These are phyloP conservation scores for Malurus elegans DNA, from an alignment of 2,113 vertebrate genomes.

Conservation along the genomic window DNA sequence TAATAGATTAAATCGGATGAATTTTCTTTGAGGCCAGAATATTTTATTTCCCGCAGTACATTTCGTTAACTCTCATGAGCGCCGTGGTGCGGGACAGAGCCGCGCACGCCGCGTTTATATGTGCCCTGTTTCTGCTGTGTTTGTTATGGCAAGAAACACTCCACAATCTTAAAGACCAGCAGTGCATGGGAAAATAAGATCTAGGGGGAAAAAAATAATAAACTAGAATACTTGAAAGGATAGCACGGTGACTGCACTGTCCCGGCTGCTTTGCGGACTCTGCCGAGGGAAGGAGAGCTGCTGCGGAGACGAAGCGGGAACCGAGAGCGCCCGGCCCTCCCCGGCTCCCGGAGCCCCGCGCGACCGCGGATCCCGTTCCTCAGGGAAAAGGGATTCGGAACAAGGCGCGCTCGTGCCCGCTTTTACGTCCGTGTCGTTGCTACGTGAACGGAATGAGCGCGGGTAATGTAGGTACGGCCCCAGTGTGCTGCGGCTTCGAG, in stretches of 20 bases:
- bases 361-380: not conserved
- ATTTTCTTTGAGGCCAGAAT: not conserved
- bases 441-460: not conserved
- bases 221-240: not conserved
- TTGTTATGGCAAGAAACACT: not conserved
- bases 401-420: not conserved
- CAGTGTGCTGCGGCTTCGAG: rapidly evolving
- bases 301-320: not conserved
- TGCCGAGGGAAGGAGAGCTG: not conserved
- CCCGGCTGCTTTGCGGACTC: not conserved
- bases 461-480: not conserved
- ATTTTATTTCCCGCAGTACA: not conserved
- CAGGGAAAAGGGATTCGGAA: not conserved
- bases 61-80: not conserved
- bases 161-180: not conserved
- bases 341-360: not conserved
- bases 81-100: not conserved
- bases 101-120: not conserved
- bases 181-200: not conserved
- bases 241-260: not conserved
- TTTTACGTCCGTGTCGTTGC: not conserved
- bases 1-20: not conserved
- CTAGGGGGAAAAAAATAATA: too few relatives aligned
- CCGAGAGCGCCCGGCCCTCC: not conserved
- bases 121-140: not conserved